These are phyloP conservation scores for Habropoda laboriosa DNA, from an alignment of 1,140 invertebrate genomes.

Conservation along the genomic window DNA sequence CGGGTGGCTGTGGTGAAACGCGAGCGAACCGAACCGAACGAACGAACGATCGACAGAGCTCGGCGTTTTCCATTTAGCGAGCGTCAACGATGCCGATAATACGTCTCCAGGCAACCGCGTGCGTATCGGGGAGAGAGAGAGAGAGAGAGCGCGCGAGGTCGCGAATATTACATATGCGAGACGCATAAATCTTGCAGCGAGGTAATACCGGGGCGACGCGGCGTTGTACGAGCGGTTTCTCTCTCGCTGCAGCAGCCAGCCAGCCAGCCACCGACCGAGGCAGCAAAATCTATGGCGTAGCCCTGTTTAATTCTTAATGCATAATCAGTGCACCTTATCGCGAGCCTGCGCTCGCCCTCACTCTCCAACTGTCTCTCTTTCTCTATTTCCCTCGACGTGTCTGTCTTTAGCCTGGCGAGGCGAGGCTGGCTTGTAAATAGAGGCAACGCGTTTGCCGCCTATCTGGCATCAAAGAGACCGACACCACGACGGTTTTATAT, in stretches of 20 bases:
- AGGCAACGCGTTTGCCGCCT: conserved; percentile 70
- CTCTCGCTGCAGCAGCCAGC: conserved; percentile 3
- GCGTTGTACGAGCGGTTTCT: conserved; percentile 11
- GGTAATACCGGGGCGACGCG: conserved; percentile 48
- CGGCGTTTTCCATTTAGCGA: conserved; percentile 19
- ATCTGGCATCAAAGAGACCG: conserved; percentile 77
- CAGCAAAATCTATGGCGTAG: conserved; percentile 61
- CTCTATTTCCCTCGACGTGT: background rate
- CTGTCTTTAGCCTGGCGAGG: conserved; percentile 32
- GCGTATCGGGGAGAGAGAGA: conserved; percentile 27
- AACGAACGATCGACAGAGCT: conserved; percentile 8
- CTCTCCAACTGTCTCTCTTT: conserved; percentile 17
- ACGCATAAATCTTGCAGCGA: conserved; percentile 61
- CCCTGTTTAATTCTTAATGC: conserved; percentile 68
- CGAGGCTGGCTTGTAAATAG: conserved; percentile 70
- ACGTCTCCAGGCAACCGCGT: conserved; percentile 23
- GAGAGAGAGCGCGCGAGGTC: conserved; percentile 25
- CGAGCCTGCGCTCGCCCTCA: conserved; percentile 18
- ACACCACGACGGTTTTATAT: conserved; percentile 74
- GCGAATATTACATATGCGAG: conserved; percentile 59
- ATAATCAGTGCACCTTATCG: conserved; percentile 72
- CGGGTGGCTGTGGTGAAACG: too few relatives aligned
- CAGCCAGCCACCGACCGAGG: conserved; percentile 4
- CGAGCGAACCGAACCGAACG: background rate
- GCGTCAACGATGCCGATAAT: conserved; percentile 36